Evolutionary conservation across 1,140 invertebrate species (phyloP), one percentile per base, ranked within the genome.

Genomic region (Leucophenga varia): DNA sequence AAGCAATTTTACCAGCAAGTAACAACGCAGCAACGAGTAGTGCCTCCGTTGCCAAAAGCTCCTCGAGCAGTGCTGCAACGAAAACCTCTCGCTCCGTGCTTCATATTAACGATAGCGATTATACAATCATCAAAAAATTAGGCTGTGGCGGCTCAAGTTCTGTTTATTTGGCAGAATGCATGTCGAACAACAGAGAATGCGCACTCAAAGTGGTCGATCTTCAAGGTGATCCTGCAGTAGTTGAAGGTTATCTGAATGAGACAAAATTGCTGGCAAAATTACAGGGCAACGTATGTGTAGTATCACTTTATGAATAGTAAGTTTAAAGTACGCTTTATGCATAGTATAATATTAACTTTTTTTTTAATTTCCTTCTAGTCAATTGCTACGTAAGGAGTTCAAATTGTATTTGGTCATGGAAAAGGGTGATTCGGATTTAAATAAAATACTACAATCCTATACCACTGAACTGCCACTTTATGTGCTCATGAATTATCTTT

Each of bases 231-330:
- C 80, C 84, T 14, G 76, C 82, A 2, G 79, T 87, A 35, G 82
- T 86, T 1, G 78, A 87, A 55, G 88, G 89, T 5, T 98, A 92
- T 75, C 79, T 92, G 21, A 95, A 97, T 74, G 96, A 98, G 81
- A 91, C 97, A 30, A 79, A 85, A 49, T 79, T 97, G 49, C 78
- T 98, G n/a, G 74, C 85, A 38, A 85, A 86, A 65, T 79, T 98
- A 28, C 92, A 95, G 76, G 84, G 86, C 36, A 89, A 89, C 51
- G 80, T 86, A 35, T 81, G 84, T 55, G 89, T 98, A 35, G 89
- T 98, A 53, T 84, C 82, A 46, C 85, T 98, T 67, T 88, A 83
- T 77, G 89, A 93, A 67, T 94, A 88, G 93, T 97, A 79, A 89
- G 89, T 87, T 45, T 37, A 34, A 40, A 28, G 1, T 22, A 1